A percentile compares a stretch with the other conserved stretches of the same genome.
These are phyloP conservation scores for Geotrupes spiniger DNA, from an alignment of 2,888 invertebrate species.

Conservation along the genomic window DNA sequence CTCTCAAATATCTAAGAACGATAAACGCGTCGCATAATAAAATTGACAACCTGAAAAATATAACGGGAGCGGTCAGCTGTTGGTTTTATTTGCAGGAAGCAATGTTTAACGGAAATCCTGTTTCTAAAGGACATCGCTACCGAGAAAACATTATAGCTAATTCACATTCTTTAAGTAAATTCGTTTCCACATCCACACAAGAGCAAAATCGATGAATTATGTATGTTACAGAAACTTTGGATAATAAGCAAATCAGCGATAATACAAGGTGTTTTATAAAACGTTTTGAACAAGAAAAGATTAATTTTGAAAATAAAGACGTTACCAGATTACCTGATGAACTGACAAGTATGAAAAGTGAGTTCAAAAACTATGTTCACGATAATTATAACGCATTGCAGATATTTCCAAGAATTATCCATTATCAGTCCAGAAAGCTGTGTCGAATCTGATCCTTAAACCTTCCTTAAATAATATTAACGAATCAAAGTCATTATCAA, in stretches of 20 bases:
- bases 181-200: too few relatives aligned
- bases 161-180: conserved; percentile 59
- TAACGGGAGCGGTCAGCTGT: conserved; percentile 56
- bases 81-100: conserved; percentile 57
- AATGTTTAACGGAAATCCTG: conserved; percentile 63
- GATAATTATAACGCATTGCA: too few relatives aligned
- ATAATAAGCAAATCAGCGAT: conserved; percentile 59
- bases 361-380: too few relatives aligned
- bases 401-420: conserved; percentile 44
- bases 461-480: conserved; percentile 2
- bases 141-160: conserved; percentile 66
- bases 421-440: conserved; percentile 43
- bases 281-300: conserved; percentile 58
- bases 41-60: conserved; percentile 55
- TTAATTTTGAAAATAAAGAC: conserved; percentile 14
- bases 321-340: conserved; percentile 35
- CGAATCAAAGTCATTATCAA: neutral
- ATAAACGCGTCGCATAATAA: conserved; percentile 60
- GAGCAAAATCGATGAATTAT: too few relatives aligned
- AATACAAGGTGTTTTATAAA: conserved; percentile 61
- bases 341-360: conserved; percentile 33
- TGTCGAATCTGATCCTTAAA: conserved; percentile 41
- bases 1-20: conserved; percentile 54
- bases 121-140: conserved; percentile 62
- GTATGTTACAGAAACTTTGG: conserved; percentile 57